These are phyloP conservation scores for Sinelater perroti DNA, from an alignment of 2,888 invertebrate genomes.

Conservation along the genomic window DNA sequence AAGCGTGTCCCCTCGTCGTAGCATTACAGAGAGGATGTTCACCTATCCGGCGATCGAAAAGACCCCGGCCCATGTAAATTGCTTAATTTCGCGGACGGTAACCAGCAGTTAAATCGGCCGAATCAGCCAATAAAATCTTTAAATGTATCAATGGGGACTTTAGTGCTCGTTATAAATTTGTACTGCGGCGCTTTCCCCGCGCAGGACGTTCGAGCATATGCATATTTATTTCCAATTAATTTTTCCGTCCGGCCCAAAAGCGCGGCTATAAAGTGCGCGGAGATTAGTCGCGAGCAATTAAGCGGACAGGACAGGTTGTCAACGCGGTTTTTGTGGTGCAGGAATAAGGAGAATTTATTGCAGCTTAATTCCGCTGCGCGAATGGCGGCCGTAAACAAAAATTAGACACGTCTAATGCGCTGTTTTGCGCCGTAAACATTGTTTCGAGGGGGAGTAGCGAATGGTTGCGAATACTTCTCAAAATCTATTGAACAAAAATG, in stretches of 20 bases:
- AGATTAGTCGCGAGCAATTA: not conserved
- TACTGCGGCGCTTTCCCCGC: not conserved
- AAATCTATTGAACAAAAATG: no score
- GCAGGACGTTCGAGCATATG: not conserved
- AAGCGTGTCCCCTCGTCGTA: no score
- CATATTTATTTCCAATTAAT: conserved; percentile 1
- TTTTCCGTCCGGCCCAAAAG: not conserved
- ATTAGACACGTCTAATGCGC: not conserved
- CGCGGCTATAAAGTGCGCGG: not conserved
- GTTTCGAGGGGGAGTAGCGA: no score
- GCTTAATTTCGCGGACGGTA: conserved; percentile 1
- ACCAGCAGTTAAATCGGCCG: not conserved
- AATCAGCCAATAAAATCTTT: conserved; percentile 7
- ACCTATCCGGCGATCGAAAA: not conserved
- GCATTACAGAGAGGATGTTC: conserved; percentile 7
- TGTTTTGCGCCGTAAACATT: no score
- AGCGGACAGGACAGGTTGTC: not conserved
- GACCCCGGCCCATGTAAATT: conserved; percentile 1
- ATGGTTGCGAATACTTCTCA: no score
- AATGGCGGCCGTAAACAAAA: not conserved
- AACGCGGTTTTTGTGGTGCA: not conserved
- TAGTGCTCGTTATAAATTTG: conserved; percentile 8
- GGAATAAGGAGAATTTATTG: not conserved
- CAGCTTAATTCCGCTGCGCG: not conserved
- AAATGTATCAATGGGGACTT: conserved; percentile 3